A percentile compares a stretch with the other conserved stretches of the same genome.
These are phyloP conservation scores for Drosophila niveifrons DNA, from an alignment of 2,888 invertebrate genomes.

Conservation along the genomic window DNA sequence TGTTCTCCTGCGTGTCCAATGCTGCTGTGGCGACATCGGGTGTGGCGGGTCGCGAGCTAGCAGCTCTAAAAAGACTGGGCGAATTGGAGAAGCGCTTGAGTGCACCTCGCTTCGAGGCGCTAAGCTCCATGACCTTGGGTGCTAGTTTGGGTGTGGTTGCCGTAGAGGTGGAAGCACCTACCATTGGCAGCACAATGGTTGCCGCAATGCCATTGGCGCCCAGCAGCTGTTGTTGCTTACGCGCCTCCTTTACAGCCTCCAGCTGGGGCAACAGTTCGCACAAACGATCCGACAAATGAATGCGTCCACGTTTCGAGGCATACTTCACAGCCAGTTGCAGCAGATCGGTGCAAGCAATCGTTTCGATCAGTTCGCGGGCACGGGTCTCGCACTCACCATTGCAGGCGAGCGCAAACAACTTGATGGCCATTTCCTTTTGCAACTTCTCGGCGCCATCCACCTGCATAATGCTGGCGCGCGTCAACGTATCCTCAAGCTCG, in stretches of 20 bases:
- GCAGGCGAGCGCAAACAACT: conserved; percentile 96
- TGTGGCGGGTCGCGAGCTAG: conserved; percentile 46
- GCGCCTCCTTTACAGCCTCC: conserved; percentile 81
- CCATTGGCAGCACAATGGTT: conserved; percentile 67
- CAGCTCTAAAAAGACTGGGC: conserved; percentile 77
- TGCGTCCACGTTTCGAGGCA: conserved; percentile 91
- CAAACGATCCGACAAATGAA: conserved; percentile 92
- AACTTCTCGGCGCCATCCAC: conserved; percentile 89
- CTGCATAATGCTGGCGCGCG: conserved; percentile 88
- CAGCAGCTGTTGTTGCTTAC: conserved; percentile 74
- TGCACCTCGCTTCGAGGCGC: conserved; percentile 85
- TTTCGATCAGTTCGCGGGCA: conserved; percentile 93
- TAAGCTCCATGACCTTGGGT: conserved; percentile 83
- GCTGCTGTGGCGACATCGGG: conserved; percentile 51
- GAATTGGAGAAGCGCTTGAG: conserved; percentile 86
- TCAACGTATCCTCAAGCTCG: conserved; percentile 91
- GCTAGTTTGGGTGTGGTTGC: conserved; percentile 63
- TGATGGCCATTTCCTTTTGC: conserved; percentile 92
- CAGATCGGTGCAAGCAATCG: conserved; percentile 91
- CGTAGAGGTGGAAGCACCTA: conserved; percentile 23
- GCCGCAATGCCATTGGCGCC: conserved; percentile 58
- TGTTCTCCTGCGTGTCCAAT: conserved; percentile 74
- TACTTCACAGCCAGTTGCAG: conserved; percentile 95
- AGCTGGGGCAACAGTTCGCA: conserved; percentile 87
- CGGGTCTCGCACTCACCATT: conserved; percentile 93